These are phyloP conservation scores for Enteromius radiatus DNA, from an alignment of 2,797 vertebrate genomes.

Conservation along the genomic window DNA sequence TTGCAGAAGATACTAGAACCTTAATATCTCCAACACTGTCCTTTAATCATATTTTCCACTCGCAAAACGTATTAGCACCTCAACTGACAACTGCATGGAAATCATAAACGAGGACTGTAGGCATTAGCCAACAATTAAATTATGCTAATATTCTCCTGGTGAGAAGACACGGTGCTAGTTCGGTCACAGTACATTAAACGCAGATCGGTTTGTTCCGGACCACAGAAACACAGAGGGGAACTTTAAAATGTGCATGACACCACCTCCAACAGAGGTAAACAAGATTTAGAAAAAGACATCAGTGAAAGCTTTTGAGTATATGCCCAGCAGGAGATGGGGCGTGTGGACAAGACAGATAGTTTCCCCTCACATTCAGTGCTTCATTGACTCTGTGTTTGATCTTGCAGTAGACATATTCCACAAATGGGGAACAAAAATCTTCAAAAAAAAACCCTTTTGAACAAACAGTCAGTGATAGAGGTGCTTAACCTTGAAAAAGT, in stretches of 20 bases:
- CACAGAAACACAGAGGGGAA: conserved; percentile 39
- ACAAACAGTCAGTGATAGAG: neutral
- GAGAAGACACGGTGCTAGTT: conserved; percentile 48
- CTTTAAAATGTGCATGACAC: conserved; percentile 42
- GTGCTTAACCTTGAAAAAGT: neutral
- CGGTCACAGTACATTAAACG: conserved; percentile 55
- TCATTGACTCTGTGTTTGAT: conserved; percentile 26
- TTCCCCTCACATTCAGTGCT: conserved; percentile 21
- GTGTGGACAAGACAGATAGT: conserved; percentile 28
- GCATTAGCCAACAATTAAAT: conserved; percentile 63
- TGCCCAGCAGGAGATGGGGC: conserved; percentile 6
- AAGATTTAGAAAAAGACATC: conserved; percentile 17
- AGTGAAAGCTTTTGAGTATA: neutral
- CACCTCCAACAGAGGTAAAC: conserved; percentile 40
- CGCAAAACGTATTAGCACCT: conserved; percentile 51
- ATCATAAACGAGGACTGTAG: conserved; percentile 43
- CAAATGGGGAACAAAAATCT: neutral
- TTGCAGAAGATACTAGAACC: neutral
- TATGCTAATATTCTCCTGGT: conserved; percentile 58
- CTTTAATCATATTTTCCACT: conserved; percentile 50
- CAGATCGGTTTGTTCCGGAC: conserved; percentile 41
- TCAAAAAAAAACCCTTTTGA: neutral
- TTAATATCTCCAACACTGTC: conserved; percentile 23
- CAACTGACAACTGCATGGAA: conserved; percentile 50
- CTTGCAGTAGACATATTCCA: conserved; percentile 2